Conservation (phyloP, 2,113 vertebrate genomes). For the Dasyprocta punctata region DNA sequence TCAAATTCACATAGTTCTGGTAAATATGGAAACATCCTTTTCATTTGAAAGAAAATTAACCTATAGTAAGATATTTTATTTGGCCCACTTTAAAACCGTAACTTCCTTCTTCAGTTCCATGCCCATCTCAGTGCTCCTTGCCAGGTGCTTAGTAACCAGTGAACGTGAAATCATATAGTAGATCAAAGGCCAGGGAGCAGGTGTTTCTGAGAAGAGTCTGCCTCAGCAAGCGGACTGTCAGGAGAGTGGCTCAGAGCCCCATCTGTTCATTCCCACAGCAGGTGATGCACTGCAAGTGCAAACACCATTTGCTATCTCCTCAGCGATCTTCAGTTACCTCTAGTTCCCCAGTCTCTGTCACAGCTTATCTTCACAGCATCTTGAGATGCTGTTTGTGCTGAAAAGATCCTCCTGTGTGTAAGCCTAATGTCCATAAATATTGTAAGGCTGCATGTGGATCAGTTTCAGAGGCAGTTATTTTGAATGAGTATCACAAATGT, state of each 20-base stretch:
- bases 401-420: conserved; percentile 63
- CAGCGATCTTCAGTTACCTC: conserved; percentile 58
- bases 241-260: neutral
- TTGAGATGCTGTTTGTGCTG: conserved; percentile 8
- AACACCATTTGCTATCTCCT: conserved; percentile 15
- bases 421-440: conserved; percentile 51
- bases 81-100: neutral
- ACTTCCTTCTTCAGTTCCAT: neutral
- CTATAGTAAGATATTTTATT: neutral
- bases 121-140: neutral
- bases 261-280: conserved; percentile 42
- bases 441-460: conserved; percentile 18
- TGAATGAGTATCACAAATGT: neutral
- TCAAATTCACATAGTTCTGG: conserved; percentile 85
- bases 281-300: conserved; percentile 35
- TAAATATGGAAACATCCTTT: conserved; percentile 74
- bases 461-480: conserved; percentile 9
- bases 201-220: conserved; percentile 25
- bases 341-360: conserved; percentile 5
- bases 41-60: neutral
- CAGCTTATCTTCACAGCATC: conserved; percentile 57
- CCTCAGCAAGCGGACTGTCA: neutral
- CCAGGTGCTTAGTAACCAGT: conserved; percentile 32
- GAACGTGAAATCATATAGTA: neutral
- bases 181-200: conserved; percentile 24